Base-by-base conservation (phyloP, 2,888 invertebrate genomes). In the Nowickia ferox region DNA sequence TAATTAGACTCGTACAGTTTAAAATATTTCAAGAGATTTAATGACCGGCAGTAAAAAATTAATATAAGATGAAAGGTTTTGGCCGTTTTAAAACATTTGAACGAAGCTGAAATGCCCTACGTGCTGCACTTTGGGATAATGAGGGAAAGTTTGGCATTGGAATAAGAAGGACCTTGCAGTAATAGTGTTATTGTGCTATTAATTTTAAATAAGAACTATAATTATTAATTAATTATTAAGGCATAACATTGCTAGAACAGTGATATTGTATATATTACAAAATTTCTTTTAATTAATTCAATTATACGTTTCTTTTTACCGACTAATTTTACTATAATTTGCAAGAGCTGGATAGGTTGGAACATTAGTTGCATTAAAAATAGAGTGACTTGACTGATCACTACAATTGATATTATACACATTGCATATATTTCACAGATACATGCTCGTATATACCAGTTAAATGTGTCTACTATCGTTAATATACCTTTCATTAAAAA, bases 401-500 rank as follows among this genome's bases (percentile, higher is more conserved):
- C 61, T 61, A 8, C 42, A 11, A 61, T 11, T 61, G 13, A 22
- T 15, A 44, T 65, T 22, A 9, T 15, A 65, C 53, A 17, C 10
- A 75, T 63, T 53, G 51, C 9, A 40, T 42, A 17, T 9, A 59
- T 68, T 44, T 53, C 19, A 40, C 51, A 19, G 8, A 42, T 30
- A 30, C 4, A 30, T 30, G 4, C 4, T 0, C 4, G 4, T 30
- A 22, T 8, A 46, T 53, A 46, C 9, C 6, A 53, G 6, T 38
- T 11, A 38, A 72, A 66, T 75, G 13, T 40, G 42, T 6, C 13
- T 80, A 74, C 61, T 65, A 48, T 65, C 48, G 51, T 48, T 44
- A 9, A n/a, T 68, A 77, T 46, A 61, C 66, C 66, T 77, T 81
- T 84, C 72, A 80, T 86, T 86, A 86, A 80, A 80, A 51, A 63